These are phyloP conservation scores for Micromys minutus DNA, from an alignment of 2,113 vertebrate species.

Conservation along the genomic window DNA sequence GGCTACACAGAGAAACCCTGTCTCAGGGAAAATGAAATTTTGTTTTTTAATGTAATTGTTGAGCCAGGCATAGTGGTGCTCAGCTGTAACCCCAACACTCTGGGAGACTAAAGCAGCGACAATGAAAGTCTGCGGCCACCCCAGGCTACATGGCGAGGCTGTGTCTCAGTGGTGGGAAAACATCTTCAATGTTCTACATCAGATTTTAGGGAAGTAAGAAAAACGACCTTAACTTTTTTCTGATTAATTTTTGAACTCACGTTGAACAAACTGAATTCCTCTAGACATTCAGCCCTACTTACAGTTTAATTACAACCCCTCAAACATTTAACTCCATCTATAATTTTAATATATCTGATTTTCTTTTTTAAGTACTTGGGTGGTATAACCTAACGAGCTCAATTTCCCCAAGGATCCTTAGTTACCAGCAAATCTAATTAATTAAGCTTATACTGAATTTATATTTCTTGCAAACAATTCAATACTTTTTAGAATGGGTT, in stretches of 20 bases:
- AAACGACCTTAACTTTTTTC: slow-evolving; percentile 55
- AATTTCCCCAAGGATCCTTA: slow-evolving; percentile 57
- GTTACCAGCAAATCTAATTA: slow-evolving; percentile 63
- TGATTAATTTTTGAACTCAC: slow-evolving; percentile 60
- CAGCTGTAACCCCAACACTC: background rate
- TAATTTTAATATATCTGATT: slow-evolving; percentile 67
- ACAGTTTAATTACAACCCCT: slow-evolving; percentile 56
- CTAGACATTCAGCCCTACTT: slow-evolving; percentile 45
- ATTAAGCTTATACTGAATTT: slow-evolving; percentile 58
- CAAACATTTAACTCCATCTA: slow-evolving; percentile 65
- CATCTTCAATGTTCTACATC: slow-evolving; percentile 43
- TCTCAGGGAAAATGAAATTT: background rate
- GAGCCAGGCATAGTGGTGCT: background rate
- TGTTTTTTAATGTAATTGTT: background rate
- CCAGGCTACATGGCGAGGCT: background rate
- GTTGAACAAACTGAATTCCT: slow-evolving; percentile 53
- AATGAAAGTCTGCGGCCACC: background rate
- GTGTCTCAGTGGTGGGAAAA: background rate
- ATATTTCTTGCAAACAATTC: slow-evolving; percentile 46
- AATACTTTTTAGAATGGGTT: background rate
- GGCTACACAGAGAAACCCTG: background rate
- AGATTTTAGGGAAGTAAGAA: slow-evolving; percentile 57
- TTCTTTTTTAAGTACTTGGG: slow-evolving; percentile 67
- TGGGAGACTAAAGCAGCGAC: background rate
- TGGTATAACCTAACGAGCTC: slow-evolving; percentile 57